Evolutionary conservation across 2,888 invertebrate species (phyloP).

Genomic region (Plagodis dolabraria): DNA sequence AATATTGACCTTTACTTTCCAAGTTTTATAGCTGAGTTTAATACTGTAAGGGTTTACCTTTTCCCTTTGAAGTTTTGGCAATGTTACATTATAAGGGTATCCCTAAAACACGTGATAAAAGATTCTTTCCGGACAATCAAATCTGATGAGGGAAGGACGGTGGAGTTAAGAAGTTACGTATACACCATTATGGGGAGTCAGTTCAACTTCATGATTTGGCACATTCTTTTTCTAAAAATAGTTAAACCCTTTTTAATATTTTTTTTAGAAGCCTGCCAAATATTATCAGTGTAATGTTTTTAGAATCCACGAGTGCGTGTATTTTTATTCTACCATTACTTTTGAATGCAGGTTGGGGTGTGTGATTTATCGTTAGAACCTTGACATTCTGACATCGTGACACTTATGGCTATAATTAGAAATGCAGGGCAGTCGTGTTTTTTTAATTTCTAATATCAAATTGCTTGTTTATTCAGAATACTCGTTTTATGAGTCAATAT

Average conservation of each 20-base stretch:
- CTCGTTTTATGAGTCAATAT: no score
- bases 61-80: conserved; percentile 10
- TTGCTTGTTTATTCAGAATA: no score
- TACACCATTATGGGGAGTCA: background rate
- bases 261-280: background rate
- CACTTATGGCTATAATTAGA: no score
- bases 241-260: background rate
- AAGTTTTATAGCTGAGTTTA: background rate
- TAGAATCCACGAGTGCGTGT: no score
- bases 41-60: conserved; percentile 1
- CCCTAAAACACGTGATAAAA: conserved; percentile 4
- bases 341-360: no score
- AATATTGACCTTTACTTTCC: background rate
- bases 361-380: no score
- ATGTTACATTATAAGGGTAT: conserved; percentile 5
- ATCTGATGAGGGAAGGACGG: conserved; percentile 11
- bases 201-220: conserved; percentile 8
- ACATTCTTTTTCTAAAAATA: conserved; percentile 10
- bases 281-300: no score
- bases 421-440: no score
- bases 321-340: no score
- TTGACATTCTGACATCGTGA: no score
- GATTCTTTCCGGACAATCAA: conserved; percentile 21
- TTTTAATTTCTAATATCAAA: no score
- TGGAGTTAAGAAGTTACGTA: background rate